Evolutionary conservation across 2,113 vertebrate species (phyloP).

Genomic region (Asarcornis scutulata): DNA sequence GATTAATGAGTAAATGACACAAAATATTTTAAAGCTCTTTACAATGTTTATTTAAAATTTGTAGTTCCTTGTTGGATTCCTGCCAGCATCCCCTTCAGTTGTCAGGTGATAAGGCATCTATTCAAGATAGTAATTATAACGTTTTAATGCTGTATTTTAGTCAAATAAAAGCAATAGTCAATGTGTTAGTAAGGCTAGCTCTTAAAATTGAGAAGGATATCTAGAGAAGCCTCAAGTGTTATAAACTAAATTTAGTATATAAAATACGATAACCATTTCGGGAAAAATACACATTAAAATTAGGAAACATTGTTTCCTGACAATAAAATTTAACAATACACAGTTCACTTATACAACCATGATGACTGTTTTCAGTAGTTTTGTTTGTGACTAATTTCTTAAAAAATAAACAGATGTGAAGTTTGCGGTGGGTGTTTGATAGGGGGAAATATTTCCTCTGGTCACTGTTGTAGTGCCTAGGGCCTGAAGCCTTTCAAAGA

Average conservation of each 20-base stretch:
- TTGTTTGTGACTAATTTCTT: not conserved
- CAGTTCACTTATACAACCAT: not conserved
- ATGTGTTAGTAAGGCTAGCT: not conserved
- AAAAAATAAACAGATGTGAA: not conserved
- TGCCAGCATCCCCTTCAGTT: not conserved
- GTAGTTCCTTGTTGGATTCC: not conserved
- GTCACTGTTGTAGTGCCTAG: not conserved
- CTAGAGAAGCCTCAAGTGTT: not conserved
- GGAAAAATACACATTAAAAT: not conserved
- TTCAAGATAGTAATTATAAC: rapidly evolving
- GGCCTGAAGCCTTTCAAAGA: not conserved
- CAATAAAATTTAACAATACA: rapidly evolving
- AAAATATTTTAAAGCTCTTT: not conserved
- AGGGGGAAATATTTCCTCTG: not conserved
- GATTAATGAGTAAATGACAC: not conserved
- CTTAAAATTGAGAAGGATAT: not conserved
- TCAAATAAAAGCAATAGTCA: not conserved
- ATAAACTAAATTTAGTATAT: not conserved
- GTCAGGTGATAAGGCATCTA: not conserved
- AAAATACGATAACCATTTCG: not conserved
- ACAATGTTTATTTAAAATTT: not conserved
- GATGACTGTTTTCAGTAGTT: not conserved
- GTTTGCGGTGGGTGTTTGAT: not conserved
- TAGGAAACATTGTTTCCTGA: not conserved
- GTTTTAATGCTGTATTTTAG: not conserved